Percentiles rank a stretch among this genome's conserved stretches.
phyloP scores from a whole-genome alignment of 2,797 vertebrate genomes.

The Morelia viridis region DNA sequence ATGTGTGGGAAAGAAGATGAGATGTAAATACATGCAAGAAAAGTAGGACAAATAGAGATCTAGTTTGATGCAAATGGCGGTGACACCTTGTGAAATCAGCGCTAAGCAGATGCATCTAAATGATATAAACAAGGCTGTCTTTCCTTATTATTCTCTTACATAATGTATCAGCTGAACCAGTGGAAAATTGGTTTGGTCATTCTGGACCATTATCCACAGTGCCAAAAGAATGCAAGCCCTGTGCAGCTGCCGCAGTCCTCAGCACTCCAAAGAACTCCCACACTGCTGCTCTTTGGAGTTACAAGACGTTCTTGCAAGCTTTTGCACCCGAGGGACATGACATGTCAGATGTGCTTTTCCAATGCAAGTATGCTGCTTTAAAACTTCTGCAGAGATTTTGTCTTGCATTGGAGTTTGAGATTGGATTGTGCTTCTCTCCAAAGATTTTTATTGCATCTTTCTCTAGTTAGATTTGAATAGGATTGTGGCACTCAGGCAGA shows the following conservation, averaged over 20 bases:
- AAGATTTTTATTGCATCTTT: neutral
- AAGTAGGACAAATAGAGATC: neutral
- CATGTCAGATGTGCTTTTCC: neutral
- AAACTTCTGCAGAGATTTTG: neutral
- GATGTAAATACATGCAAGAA: slow-evolving; percentile 16
- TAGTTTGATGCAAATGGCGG: neutral
- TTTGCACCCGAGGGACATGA: neutral
- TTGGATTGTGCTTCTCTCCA: neutral
- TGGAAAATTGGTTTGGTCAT: neutral
- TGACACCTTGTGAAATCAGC: slow-evolving; percentile 30
- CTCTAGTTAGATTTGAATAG: neutral
- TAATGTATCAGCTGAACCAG: neutral
- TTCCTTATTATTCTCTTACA: neutral
- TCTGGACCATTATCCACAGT: neutral
- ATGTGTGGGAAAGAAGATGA: neutral
- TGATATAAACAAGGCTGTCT: neutral
- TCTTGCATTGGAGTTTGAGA: neutral
- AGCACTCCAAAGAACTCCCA: neutral
- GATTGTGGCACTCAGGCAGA: neutral
- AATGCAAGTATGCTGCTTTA: neutral
- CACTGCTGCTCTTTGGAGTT: neutral
- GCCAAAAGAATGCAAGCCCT: neutral
- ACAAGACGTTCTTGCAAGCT: neutral
- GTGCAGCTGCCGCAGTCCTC: neutral
- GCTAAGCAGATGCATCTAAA: slow-evolving; percentile 1